Evolutionary conservation across 2,797 vertebrate species (phyloP), one percentile per base, ranked within the genome.

Genomic region (Enteromius afrohamiltoni): DNA sequence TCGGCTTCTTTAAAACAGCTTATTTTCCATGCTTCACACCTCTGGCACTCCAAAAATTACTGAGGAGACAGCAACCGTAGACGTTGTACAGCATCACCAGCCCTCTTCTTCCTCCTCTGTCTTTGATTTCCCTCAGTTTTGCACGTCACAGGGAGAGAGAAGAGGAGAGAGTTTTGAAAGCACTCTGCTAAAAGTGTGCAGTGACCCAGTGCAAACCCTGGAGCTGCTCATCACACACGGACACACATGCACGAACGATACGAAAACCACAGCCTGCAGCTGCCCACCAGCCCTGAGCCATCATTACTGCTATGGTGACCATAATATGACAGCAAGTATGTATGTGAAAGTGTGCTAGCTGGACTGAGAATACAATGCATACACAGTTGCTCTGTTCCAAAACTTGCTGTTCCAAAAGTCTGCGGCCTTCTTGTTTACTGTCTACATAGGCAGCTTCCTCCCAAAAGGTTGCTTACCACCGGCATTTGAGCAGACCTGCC

Each of bases 191-290:
- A 90, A 89, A 89, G 88, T 84, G 88, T 81, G 88, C 91, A 86
- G 79, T 91, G 92, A 94, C 92, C 92, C 90, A 74, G 90, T 78
- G 87, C 58, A 85, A 75, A 89, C 88, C 89, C 84, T 83, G 42
- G 85, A 86, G 84, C 88, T 86, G 86, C 80, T 88, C 77, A 77
- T 81, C 81, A 51, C 87, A 87, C 49, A 42, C 23, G 37, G 40
- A 64, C 70, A 75, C 23, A 65, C 45, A 67, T 10, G 23, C 55
- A 60, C 10, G 1, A 19, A 21, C 14, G 6, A 49, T 65, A 37
- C 34, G 45, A 51, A 67, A 67, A 49, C 69, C 42, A 45, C 31
- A 34, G 34, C 51, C 65, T 60, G 19, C 82, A 60, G 65, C 40
- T 60, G 58, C 71, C 74, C 49, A 37, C 26, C 58, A 49, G 21